Base-by-base conservation (phyloP, 2,888 invertebrate genomes). In the Drosophila leonis region DNA sequence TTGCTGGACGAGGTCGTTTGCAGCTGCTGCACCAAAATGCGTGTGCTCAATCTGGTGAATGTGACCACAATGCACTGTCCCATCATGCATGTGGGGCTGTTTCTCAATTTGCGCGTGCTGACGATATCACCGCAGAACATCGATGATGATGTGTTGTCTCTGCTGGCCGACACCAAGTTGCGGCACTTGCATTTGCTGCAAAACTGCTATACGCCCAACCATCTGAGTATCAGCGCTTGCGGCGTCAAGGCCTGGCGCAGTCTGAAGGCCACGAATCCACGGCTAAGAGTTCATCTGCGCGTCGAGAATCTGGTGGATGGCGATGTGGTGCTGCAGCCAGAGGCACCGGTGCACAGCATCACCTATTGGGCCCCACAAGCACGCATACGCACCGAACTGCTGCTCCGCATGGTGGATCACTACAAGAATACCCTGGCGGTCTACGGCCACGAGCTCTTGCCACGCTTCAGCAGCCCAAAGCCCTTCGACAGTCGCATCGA, bases 61-160 rank as follows among this genome's bases (percentile, higher is more conserved):
- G 94, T 96, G 5, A 97, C 97, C 0, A 95, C 95, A 81, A 93
- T 94, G 7, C 94, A 94, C 52, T 96, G 95, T 82, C 95, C 96
- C 35, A 93, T 97, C 24, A 93, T 97, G 71, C 96, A 97, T 86
- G 94, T 96, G 31, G 96, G 96, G 0, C 94, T 96, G 33, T 97
- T 97, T 90, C 91, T 96, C 29, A 96, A 96, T 91, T 94, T 97
- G 63, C 93, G 94, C 88, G 96, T 94, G 73, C 91, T 96, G 57
- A 94, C 94, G 7, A 94, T 96, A 63, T 95, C 96, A 76, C 96
- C 96, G 4, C 96, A 97, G 93, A 97, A 96, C 92, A 93, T 97
- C 54, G 95, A 96, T 49, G 95, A 96, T 71, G 96, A 97, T 89
- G 94, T 96, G 1, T 90, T 97, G 24, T 94, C 95, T 73, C 92